These are phyloP conservation scores for Gallinago paraguaiae DNA, from an alignment of 2,113 vertebrate species.

Conservation along the genomic window DNA sequence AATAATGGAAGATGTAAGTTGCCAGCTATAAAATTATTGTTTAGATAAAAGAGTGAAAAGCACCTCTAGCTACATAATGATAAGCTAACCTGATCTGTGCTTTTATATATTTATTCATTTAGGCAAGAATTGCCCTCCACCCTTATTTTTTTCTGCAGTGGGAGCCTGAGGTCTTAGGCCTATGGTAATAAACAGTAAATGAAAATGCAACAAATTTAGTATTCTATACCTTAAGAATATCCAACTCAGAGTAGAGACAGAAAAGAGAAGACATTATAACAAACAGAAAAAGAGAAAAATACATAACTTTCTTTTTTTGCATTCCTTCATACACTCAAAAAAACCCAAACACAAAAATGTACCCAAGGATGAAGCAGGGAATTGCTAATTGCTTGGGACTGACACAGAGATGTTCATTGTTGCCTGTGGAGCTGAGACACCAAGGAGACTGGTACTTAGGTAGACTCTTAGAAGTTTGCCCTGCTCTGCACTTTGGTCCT, in stretches of 20 bases:
- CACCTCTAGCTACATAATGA: neutral
- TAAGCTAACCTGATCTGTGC: neutral
- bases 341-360: neutral
- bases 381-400: neutral
- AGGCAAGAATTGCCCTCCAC: neutral
- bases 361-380: neutral
- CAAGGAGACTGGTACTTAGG: neutral
- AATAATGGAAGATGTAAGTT: neutral
- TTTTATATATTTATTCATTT: neutral
- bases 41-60: neutral
- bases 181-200: neutral
- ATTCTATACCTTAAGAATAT: neutral
- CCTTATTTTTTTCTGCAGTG: neutral
- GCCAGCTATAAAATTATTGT: neutral
- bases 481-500: conserved; percentile 20
- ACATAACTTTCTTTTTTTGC: neutral
- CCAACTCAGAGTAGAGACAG: neutral
- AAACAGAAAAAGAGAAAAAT: neutral
- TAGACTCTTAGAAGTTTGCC: neutral
- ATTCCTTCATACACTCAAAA: neutral
- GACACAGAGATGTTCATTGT: neutral
- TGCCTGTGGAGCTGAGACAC: neutral
- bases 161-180: neutral
- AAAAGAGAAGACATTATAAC: neutral
- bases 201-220: neutral